Conservation (phyloP, 2,888 invertebrate genomes). For the Megaustenia siamemsis region DNA sequence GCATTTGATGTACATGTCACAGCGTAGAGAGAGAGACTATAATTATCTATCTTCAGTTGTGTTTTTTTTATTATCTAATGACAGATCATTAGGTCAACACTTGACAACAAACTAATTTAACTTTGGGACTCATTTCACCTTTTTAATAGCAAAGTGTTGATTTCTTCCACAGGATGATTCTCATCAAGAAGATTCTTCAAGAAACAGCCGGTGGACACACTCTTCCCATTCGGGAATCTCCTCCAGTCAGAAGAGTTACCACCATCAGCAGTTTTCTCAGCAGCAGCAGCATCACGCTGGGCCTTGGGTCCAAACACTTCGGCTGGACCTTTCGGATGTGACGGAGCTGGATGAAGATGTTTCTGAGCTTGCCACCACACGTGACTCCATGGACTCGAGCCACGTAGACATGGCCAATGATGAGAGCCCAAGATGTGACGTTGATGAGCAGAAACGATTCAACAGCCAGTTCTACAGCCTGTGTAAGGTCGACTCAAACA, state of each 20-base stretch:
- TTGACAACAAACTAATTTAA: too few relatives aligned
- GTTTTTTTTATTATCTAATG: too few relatives aligned
- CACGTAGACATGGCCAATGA: conserved; percentile 45
- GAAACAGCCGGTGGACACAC: background rate
- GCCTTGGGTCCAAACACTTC: conserved; percentile 28
- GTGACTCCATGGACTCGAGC: conserved; percentile 37
- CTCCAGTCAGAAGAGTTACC: background rate
- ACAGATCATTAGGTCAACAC: too few relatives aligned
- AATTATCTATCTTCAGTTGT: too few relatives aligned
- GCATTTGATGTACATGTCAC: too few relatives aligned
- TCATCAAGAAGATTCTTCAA: background rate
- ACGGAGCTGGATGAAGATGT: conserved; percentile 51
- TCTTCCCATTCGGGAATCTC: background rate
- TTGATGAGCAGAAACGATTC: conserved; percentile 69
- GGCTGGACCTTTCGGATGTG: conserved; percentile 42
- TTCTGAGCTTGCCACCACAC: conserved; percentile 48
- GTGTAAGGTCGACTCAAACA: conserved; percentile 71
- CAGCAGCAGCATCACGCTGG: background rate
- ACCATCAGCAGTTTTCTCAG: conserved; percentile 30
- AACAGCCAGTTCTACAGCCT: conserved; percentile 75
- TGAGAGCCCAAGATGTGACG: conserved; percentile 52
- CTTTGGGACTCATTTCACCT: too few relatives aligned
- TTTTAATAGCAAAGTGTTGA: too few relatives aligned
- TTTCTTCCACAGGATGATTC: background rate
- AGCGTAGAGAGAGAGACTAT: too few relatives aligned